Percentiles rank a stretch among this genome's conserved stretches.
Evolutionary conservation across 2,113 vertebrate species (phyloP).

Genomic region (Leuciscus idus): DNA sequence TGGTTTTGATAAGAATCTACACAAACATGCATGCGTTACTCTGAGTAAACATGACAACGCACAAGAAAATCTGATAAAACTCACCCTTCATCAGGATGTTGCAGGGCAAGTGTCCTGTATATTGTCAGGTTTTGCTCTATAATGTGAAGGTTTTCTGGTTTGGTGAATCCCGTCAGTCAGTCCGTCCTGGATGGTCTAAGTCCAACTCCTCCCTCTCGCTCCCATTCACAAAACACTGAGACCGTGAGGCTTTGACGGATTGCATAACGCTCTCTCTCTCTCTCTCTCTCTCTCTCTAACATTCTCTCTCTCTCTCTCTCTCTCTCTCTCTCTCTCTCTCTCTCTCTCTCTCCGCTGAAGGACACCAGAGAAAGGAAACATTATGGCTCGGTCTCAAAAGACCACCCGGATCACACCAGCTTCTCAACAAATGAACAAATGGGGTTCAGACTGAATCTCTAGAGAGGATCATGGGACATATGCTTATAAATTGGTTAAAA

Average conservation of each 20-base stretch:
- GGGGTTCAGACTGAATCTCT: neutral
- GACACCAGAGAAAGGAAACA: conserved; percentile 42
- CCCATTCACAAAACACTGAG: conserved; percentile 72
- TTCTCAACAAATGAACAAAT: conserved; percentile 23
- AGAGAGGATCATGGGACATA: conserved; percentile 7
- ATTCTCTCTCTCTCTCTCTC: conserved; percentile 32
- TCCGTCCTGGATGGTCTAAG: conserved; percentile 60
- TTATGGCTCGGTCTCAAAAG: conserved; percentile 51
- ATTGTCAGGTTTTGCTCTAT: conserved; percentile 62
- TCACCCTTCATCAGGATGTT: conserved; percentile 70
- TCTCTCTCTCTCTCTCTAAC: conserved; percentile 36
- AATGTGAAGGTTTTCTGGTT: conserved; percentile 60
- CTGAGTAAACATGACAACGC: neutral
- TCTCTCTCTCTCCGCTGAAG: conserved; percentile 36
- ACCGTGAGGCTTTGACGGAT: conserved; percentile 71
- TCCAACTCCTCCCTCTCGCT: conserved; percentile 57
- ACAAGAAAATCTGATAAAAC: conserved; percentile 12
- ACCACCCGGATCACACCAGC: conserved; percentile 50
- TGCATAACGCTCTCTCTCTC: conserved; percentile 68
- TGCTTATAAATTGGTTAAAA: neutral
- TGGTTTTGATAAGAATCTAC: neutral
- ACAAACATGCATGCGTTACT: neutral
- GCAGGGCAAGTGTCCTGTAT: conserved; percentile 52
- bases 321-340: conserved; percentile 41
- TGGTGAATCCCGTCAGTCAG: conserved; percentile 60